Base-by-base conservation (phyloP, 64 coral and sea anemone species). In the Montipora capricornis region DNA sequence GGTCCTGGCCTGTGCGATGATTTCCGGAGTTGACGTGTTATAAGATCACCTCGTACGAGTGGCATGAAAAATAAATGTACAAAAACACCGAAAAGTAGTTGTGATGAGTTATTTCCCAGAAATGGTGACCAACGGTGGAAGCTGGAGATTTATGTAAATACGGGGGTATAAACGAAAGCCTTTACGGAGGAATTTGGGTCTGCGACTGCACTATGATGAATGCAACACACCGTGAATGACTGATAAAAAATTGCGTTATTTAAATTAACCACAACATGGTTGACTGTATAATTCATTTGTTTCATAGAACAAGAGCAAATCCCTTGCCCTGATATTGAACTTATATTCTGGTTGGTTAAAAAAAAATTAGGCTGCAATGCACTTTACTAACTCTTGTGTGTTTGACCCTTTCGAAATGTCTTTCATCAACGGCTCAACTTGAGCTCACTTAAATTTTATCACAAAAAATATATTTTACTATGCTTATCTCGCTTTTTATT, bases 371-470 rank as follows among this genome's bases (percentile, higher is more conserved):
- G 14, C 15, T 22, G 5, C 17, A 5, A 4, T 86, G 45, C 46
- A 71, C 8, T 71, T 86, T 50, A 17, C 60, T 58, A 68, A 37
- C 37, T 37, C 61, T 84, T 6, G 45, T 64, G 2, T 17, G 61
- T 22, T 85, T 86, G 68, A 49, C 67, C 17, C 22, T 17, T 4
- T 16, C 61, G 14, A 64, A 64, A 71, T 47, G 67, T 86, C 66
- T 86, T 71, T 86, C 66, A 73, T 71, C 82, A 71, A 71, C 4
- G 3, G 0, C 7, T 29, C 8, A n/a, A 71, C 47, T 49, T 47
- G 47, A 86, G 82, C 82, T 86, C 20, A 13, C 45, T 71, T 71
- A 6, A 24, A 4, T 4, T 15, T 86, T 73, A 84, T 70, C 81
- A 14, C 8, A 47, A 20, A 16, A 69, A 81, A 84, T 68, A 20